These are phyloP conservation scores for Lepilemur septentrionalis DNA, from an alignment of 2,797 vertebrate species.

Conservation along the genomic window DNA sequence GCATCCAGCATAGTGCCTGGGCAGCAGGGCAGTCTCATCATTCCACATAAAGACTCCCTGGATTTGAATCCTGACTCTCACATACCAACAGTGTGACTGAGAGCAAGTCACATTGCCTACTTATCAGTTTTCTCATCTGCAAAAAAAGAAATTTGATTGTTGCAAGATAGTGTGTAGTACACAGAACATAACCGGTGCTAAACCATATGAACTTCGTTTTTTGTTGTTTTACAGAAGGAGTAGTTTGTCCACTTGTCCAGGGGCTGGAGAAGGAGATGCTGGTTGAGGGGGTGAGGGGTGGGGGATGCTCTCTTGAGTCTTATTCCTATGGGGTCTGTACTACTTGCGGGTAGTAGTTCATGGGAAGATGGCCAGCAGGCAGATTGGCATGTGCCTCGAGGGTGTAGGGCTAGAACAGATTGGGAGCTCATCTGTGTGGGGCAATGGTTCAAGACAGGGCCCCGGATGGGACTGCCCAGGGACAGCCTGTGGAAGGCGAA, in stretches of 20 bases:
- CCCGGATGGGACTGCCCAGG: background rate
- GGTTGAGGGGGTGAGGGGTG: rapidly evolving
- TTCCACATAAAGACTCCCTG: background rate
- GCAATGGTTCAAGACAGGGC: background rate
- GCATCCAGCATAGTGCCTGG: background rate
- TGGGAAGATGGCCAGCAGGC: background rate
- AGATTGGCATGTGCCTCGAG: background rate
- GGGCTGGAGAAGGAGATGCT: background rate
- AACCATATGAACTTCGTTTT: background rate
- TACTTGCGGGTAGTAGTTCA: background rate
- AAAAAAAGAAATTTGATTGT: background rate
- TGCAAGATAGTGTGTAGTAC: background rate
- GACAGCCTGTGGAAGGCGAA: background rate
- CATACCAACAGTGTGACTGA: background rate
- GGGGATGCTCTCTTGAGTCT: background rate
- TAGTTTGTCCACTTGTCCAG: rapidly evolving
- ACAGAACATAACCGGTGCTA: background rate
- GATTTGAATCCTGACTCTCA: background rate
- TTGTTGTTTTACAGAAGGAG: background rate
- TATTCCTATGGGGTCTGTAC: background rate
- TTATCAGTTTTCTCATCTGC: background rate
- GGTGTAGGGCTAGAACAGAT: background rate
- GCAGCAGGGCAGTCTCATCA: background rate
- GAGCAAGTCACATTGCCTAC: background rate
- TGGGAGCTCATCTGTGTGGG: background rate